phyloP scores from a whole-genome alignment of 1,140 invertebrate genomes.

The Homalodisca vitripennis region DNA sequence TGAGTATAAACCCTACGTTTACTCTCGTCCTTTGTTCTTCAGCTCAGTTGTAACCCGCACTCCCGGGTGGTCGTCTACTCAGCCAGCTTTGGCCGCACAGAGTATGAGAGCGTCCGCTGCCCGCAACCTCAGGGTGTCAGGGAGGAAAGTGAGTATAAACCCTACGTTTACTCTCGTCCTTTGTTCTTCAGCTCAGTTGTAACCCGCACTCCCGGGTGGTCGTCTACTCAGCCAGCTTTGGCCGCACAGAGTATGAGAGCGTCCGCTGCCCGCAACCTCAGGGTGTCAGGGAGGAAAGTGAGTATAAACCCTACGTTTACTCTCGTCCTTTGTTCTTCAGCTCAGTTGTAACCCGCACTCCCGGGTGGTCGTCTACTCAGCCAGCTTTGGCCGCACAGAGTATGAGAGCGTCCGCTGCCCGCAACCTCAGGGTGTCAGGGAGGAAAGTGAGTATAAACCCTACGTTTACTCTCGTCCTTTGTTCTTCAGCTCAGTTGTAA shows the following conservation, averaged over 20 bases:
- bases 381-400: slow-evolving; percentile 84
- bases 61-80: slow-evolving; percentile 87
- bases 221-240: slow-evolving; percentile 88
- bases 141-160: no score
- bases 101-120: slow-evolving; percentile 86
- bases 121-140: slow-evolving; percentile 79
- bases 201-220: slow-evolving; percentile 81
- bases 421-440: slow-evolving; percentile 76
- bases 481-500: slow-evolving; percentile 80
- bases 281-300: slow-evolving; percentile 85
- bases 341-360: slow-evolving; percentile 78
- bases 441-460: no score
- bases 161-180: no score
- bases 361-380: slow-evolving; percentile 86
- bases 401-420: slow-evolving; percentile 88
- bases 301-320: no score
- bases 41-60: slow-evolving; percentile 78
- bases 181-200: slow-evolving; percentile 78
- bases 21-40: no score
- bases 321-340: no score
- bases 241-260: slow-evolving; percentile 83
- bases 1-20: no score
- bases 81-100: slow-evolving; percentile 84
- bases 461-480: no score
- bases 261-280: slow-evolving; percentile 84